Evolutionary conservation across 2,888 invertebrate genomes (phyloP).

Genomic region (Vanessa cardui): DNA sequence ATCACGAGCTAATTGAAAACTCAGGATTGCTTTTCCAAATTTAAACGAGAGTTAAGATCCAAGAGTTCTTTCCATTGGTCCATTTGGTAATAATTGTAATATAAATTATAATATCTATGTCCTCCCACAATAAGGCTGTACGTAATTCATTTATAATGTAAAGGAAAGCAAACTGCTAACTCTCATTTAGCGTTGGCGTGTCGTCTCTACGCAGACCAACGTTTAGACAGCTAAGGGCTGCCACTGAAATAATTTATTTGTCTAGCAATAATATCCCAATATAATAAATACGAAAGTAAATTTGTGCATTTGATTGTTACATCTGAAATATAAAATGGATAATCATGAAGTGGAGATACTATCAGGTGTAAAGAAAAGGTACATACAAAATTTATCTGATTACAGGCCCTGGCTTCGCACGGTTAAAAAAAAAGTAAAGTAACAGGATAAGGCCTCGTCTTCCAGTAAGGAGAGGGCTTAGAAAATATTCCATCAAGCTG

Average conservation of each 20-base stretch:
- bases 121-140: constrained; percentile 20
- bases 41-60: background rate
- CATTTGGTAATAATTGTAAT: background rate
- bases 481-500: no score
- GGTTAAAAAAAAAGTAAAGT: no score
- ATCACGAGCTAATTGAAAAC: no score
- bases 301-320: no score
- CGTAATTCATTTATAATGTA: constrained; percentile 41
- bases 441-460: no score
- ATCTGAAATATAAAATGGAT: no score
- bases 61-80: background rate
- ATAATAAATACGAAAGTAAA: background rate
- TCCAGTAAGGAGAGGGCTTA: no score
- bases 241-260: background rate
- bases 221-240: constrained; percentile 38
- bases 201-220: constrained; percentile 35
- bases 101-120: constrained; percentile 12
- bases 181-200: constrained; percentile 49
- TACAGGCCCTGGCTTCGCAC: no score
- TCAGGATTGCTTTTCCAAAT: background rate
- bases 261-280: background rate
- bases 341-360: no score
- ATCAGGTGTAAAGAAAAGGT: no score
- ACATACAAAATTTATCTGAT: no score
- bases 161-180: constrained; percentile 48